A percentile compares a stretch with the other conserved stretches of the same genome.
These are phyloP conservation scores for Conopomorpha cramerella DNA, from an alignment of 1,140 invertebrate genomes.

Conservation along the genomic window DNA sequence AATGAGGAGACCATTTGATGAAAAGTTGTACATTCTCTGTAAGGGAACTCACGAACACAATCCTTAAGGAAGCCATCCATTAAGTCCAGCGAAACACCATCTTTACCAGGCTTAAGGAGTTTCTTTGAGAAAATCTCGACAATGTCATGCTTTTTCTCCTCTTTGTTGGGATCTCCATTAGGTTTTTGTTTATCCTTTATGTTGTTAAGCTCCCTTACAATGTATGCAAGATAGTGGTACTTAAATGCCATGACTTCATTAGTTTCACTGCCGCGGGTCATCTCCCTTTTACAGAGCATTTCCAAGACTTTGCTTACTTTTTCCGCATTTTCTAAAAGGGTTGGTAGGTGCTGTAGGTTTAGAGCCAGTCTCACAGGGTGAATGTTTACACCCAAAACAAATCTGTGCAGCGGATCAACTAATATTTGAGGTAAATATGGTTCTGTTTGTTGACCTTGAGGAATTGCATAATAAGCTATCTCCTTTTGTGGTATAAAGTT, in stretches of 20 bases:
- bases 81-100: constrained; percentile 76
- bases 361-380: constrained; percentile 86
- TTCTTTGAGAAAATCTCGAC: constrained; percentile 75
- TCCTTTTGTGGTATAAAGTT: constrained; percentile 88
- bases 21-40: constrained; percentile 83
- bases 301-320: constrained; percentile 84
- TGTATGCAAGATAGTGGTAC: constrained; percentile 82
- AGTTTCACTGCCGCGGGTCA: constrained; percentile 79
- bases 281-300: constrained; percentile 84
- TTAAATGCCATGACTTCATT: constrained; percentile 95
- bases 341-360: constrained; percentile 73
- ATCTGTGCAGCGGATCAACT: constrained; percentile 79
- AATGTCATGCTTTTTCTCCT: constrained; percentile 70
- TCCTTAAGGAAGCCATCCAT: constrained; percentile 85
- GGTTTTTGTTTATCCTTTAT: constrained; percentile 66
- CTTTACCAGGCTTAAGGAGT: constrained; percentile 75
- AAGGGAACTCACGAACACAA: constrained; percentile 85
- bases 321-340: constrained; percentile 73
- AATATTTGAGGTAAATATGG: constrained; percentile 76
- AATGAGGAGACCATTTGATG: constrained; percentile 79
- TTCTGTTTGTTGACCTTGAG: constrained; percentile 79
- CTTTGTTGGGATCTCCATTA: constrained; percentile 28
- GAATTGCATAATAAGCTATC: constrained; percentile 82
- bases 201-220: constrained; percentile 74
- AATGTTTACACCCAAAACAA: constrained; percentile 87